Evolutionary conservation across 1,140 invertebrate species (phyloP).

Genomic region (Leptopilina clavipes): DNA sequence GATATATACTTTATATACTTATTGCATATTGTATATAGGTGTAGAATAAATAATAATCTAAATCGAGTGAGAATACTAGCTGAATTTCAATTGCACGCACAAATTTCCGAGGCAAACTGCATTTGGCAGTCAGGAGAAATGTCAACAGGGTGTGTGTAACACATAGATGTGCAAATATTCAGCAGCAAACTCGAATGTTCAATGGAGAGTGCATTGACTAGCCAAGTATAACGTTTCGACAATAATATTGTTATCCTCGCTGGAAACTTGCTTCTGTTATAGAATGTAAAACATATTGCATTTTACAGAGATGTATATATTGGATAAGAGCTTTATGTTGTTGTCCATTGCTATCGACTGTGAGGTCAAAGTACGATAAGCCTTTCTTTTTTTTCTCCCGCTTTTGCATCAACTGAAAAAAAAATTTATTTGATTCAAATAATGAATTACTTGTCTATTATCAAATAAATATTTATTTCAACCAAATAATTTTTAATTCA

Average conservation of each 20-base stretch:
- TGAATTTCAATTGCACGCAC: slow-evolving; percentile 6
- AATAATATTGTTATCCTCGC: slow-evolving; percentile 18
- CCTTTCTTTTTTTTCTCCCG: background rate
- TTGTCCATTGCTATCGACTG: slow-evolving; percentile 18
- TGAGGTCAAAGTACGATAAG: background rate
- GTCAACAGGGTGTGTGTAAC: background rate
- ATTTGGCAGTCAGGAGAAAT: background rate
- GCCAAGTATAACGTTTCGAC: slow-evolving; percentile 22
- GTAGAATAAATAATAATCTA: slow-evolving; percentile 34
- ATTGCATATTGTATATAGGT: no score
- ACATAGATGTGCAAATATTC: slow-evolving; percentile 6
- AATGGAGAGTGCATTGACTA: slow-evolving; percentile 28
- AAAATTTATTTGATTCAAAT: no score
- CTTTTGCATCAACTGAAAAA: no score
- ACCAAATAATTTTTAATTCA: no score
- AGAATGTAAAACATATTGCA: slow-evolving; percentile 2
- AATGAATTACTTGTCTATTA: no score
- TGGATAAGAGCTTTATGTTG: slow-evolving; percentile 1
- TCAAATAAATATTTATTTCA: no score
- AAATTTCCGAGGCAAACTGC: slow-evolving; percentile 27
- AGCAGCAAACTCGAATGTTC: slow-evolving; percentile 20
- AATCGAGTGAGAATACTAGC: slow-evolving; percentile 19
- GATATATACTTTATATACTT: background rate
- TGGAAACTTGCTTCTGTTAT: background rate
- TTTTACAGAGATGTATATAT: background rate